Evolutionary conservation across 2,888 invertebrate species (phyloP).

Genomic region (Drosophila dives): DNA sequence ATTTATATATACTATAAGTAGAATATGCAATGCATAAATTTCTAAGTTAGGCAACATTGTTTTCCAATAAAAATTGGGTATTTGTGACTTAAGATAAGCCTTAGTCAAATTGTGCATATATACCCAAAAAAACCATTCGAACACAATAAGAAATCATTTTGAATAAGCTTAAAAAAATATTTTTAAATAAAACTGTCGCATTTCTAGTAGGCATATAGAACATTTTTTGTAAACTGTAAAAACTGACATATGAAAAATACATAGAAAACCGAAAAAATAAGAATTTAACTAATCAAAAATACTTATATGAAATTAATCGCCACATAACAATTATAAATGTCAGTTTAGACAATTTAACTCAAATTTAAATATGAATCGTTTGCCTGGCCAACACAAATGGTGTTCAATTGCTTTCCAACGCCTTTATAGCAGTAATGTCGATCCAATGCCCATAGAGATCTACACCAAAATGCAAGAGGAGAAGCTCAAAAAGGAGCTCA

Average conservation of each 20-base stretch:
- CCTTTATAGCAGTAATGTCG: background rate
- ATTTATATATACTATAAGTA: too few relatives aligned
- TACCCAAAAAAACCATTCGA: too few relatives aligned
- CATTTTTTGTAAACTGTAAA: background rate
- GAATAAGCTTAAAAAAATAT: background rate
- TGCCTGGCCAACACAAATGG: background rate
- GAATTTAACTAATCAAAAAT: background rate
- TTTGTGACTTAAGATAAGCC: too few relatives aligned
- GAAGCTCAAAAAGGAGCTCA: background rate
- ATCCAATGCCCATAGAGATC: accelerated
- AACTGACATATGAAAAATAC: background rate
- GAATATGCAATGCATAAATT: too few relatives aligned
- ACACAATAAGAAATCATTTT: background rate
- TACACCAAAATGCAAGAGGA: background rate
- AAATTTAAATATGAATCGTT: conserved; percentile 10
- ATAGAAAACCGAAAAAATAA: background rate
- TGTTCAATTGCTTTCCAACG: background rate
- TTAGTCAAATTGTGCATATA: too few relatives aligned
- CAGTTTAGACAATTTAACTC: background rate
- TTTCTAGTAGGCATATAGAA: background rate
- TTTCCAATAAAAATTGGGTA: too few relatives aligned
- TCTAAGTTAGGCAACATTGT: too few relatives aligned
- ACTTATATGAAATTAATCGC: background rate
- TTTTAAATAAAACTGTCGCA: background rate
- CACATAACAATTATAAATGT: background rate